These are phyloP conservation scores for Eristalinus aeneus DNA, from an alignment of 2,888 invertebrate genomes.

Conservation along the genomic window DNA sequence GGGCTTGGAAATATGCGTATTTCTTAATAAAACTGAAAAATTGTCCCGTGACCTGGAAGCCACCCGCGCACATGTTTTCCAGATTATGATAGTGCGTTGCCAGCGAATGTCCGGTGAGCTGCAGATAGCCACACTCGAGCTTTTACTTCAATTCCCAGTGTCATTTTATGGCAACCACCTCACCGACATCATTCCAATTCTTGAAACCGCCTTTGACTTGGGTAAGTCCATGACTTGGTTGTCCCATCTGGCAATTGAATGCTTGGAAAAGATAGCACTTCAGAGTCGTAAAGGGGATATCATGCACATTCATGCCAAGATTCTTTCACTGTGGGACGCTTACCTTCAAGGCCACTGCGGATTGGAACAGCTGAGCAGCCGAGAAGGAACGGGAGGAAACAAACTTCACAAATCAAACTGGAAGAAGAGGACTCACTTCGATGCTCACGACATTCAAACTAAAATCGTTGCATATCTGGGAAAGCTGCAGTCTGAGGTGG, in stretches of 20 bases:
- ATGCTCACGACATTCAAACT: conserved; percentile 73
- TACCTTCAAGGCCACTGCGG: conserved; percentile 82
- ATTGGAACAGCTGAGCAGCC: conserved; percentile 54
- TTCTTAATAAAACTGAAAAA: conserved; percentile 74
- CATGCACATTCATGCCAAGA: conserved; percentile 80
- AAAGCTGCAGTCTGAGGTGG: conserved; percentile 75
- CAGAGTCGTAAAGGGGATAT: conserved; percentile 75
- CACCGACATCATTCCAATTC: conserved; percentile 78
- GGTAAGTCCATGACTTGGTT: conserved; percentile 82
- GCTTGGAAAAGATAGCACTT: conserved; percentile 82
- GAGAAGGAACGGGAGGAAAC: conserved; percentile 43
- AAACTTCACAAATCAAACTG: conserved; percentile 20
- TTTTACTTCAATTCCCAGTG: conserved; percentile 83
- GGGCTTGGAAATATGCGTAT: conserved; percentile 80
- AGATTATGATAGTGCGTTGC: conserved; percentile 74
- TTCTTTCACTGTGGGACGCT: conserved; percentile 83
- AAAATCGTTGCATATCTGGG: conserved; percentile 80
- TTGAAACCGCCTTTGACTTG: conserved; percentile 79
- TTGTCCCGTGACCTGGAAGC: conserved; percentile 78
- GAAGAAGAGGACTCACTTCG: conserved; percentile 68
- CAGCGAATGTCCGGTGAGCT: conserved; percentile 81
- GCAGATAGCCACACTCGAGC: conserved; percentile 83
- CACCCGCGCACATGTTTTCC: conserved; percentile 77
- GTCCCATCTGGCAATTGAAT: conserved; percentile 82
- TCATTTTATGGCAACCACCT: conserved; percentile 81